Evolutionary conservation across 1,140 invertebrate species (phyloP).

Genomic region (Reticulitermes speratus): DNA sequence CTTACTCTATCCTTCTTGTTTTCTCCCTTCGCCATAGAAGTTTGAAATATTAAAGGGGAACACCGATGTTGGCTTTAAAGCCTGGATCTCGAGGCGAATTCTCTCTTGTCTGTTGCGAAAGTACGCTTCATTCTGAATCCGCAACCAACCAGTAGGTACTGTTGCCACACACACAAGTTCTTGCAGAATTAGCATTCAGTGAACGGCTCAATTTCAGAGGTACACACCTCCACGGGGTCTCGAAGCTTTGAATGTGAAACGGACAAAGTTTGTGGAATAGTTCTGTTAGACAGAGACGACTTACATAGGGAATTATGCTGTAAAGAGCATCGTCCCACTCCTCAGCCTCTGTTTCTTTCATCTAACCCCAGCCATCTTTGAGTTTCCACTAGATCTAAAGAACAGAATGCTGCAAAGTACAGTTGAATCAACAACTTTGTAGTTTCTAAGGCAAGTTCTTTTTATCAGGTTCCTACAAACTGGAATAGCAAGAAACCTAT

Average conservation of each 20-base stretch:
- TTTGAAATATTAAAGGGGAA: no score
- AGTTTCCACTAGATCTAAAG: not conserved
- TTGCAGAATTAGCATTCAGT: not conserved
- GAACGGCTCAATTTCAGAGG: not conserved
- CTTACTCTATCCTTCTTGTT: no score
- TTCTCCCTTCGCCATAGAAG: no score
- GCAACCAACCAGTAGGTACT: not conserved
- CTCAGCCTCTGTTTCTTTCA: not conserved
- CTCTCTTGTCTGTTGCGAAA: no score
- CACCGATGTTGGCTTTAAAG: no score
- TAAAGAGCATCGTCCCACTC: not conserved
- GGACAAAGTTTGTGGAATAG: not conserved
- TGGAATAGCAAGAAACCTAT: no score
- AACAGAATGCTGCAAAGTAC: not conserved
- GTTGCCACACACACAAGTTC: not conserved
- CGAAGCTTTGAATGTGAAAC: slow-evolving; percentile 4
- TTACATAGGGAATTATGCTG: not conserved
- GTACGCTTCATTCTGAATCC: not conserved
- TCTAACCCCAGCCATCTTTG: not conserved
- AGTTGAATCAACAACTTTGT: slow-evolving; percentile 4
- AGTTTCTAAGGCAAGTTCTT: not conserved
- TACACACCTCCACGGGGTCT: not conserved
- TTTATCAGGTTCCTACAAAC: not conserved
- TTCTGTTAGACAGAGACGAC: not conserved
- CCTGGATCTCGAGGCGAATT: no score